phyloP scores from a whole-genome alignment of 2,113 vertebrate species.

The Alethe castanea region DNA sequence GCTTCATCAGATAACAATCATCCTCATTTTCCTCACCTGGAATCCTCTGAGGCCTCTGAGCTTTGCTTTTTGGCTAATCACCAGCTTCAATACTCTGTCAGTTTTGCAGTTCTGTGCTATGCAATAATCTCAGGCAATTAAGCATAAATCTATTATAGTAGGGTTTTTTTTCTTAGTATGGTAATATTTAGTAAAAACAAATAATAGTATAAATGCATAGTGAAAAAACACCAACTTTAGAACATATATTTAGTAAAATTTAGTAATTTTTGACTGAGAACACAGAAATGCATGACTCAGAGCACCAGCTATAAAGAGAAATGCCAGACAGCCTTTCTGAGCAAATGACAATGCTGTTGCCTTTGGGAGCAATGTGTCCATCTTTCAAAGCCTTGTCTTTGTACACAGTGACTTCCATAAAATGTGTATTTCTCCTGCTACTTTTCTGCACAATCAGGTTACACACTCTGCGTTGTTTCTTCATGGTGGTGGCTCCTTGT shows the following conservation, averaged over 20 bases:
- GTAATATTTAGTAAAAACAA: not conserved
- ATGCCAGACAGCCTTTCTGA: not conserved
- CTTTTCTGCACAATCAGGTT: not conserved
- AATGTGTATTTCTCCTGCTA: not conserved
- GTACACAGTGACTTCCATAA: not conserved
- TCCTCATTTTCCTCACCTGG: not conserved
- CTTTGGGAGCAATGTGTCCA: not conserved
- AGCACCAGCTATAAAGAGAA: not conserved
- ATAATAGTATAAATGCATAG: not conserved
- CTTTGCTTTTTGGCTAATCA: not conserved
- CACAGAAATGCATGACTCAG: not conserved
- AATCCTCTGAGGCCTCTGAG: not conserved
- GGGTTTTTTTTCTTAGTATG: fast-evolving
- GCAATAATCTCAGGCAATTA: not conserved
- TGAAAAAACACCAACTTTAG: not conserved
- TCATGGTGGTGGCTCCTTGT: not conserved
- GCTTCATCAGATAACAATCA: not conserved
- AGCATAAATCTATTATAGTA: not conserved
- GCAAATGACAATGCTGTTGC: not conserved
- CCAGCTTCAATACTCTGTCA: not conserved
- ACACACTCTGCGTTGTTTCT: not conserved
- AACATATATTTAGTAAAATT: not conserved
- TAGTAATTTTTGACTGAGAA: not conserved
- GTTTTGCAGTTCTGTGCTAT: not conserved
- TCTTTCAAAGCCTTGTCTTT: not conserved